Percentiles rank a stretch among this genome's conserved stretches.
Evolutionary conservation across 2,797 vertebrate species (phyloP).

Genomic region (Sylvilagus floridanus): DNA sequence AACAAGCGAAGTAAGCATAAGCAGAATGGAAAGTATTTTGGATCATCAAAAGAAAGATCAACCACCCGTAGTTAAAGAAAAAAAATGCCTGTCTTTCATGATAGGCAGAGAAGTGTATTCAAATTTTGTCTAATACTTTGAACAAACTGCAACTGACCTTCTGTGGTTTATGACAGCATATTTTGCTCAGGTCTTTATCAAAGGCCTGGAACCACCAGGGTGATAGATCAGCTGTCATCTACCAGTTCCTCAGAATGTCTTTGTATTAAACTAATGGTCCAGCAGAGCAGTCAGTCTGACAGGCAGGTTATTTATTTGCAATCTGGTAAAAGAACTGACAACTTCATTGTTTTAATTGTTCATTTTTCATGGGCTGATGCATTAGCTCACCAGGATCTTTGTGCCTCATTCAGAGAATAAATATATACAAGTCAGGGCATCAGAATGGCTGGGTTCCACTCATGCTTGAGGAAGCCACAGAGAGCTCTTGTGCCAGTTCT

Average conservation of each 20-base stretch:
- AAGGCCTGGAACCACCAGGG: constrained; percentile 61
- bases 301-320: constrained; percentile 88
- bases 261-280: constrained; percentile 89
- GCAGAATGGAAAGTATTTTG: background rate
- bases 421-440: constrained; percentile 64
- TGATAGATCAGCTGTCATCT: constrained; percentile 86
- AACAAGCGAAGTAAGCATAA: constrained; percentile 83
- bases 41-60: constrained; percentile 44
- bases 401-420: constrained; percentile 83
- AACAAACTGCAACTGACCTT: constrained; percentile 73
- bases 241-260: constrained; percentile 83
- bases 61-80: constrained; percentile 67
- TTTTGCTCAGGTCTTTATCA: constrained; percentile 76
- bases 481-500: background rate
- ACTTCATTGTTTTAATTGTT: constrained; percentile 88
- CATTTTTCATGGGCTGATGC: constrained; percentile 88
- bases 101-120: background rate
- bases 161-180: constrained; percentile 58
- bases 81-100: constrained; percentile 69
- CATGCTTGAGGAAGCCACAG: constrained; percentile 47
- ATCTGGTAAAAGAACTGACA: constrained; percentile 87
- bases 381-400: constrained; percentile 83
- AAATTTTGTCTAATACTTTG: constrained; percentile 51
- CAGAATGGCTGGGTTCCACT: constrained; percentile 78
- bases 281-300: constrained; percentile 83